Base-by-base conservation (phyloP, 2,888 invertebrate species). In the Meliscaeva auricollis region DNA sequence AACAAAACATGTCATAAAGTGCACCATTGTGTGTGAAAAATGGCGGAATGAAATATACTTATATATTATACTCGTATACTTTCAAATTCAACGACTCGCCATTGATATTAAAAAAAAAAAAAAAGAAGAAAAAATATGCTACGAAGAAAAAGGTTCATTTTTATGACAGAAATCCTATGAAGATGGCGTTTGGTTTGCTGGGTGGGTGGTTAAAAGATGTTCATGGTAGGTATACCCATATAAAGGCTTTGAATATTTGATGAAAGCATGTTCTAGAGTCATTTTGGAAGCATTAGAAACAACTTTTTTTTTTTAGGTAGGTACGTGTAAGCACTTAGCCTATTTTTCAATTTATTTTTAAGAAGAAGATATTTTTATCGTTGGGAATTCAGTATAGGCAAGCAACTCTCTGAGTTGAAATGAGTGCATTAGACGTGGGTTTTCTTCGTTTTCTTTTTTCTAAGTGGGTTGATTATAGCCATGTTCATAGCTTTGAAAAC, bases 1-100 rank as follows among this genome's bases (percentile, higher is more conserved):
- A 70, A 62, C 44, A 20, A 41, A 44, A 69, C 50, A 30, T 56
- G 76, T 76, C 76, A 76, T 69, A 46, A 54, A 77, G 62, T 77
- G 70, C 66, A 66, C 35, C 48, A 66, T 66, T 66, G 66, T 66
- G 50, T 50, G 50, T 35, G 50, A 46, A 50, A 64, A 64, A 64
- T 46, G 64, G 66, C 22, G 32, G 48, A 50, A 38, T 35, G 17
- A 38, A 32, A 38, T 22, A 46, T 54, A n/a, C 17, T 46, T 46
- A 20, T 66, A 50, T 38, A 38, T n/a, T n/a, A n/a, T n/a, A n/a
- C n/a, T n/a, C n/a, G n/a, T n/a, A 38, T 38, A 66, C 11, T 58
- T 50, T 50, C 22, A 66, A 20, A 66, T 35, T 35, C 48, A 48
- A 50, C 35, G n/a, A 35, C 20, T 11, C 13, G 5, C 32, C 17